Conservation (phyloP, 2,797 vertebrate genomes). For the Semotilus atromaculatus region DNA sequence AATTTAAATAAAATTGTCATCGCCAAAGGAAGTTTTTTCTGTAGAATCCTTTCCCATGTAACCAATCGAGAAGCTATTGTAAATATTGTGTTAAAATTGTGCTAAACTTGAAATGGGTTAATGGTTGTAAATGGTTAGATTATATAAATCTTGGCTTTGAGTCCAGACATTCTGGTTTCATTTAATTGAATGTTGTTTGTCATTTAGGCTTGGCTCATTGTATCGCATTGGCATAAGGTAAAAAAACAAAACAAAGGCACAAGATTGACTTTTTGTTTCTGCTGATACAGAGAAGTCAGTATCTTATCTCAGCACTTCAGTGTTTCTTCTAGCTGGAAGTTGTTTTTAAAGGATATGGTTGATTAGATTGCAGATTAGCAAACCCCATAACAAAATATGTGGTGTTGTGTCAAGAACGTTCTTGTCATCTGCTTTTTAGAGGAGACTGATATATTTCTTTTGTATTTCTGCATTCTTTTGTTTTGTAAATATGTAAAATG, state of each 20-base stretch:
- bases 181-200: constrained; percentile 40
- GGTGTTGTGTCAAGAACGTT: not conserved
- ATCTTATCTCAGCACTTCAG: not conserved
- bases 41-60: too few species aligned
- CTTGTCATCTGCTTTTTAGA: not conserved
- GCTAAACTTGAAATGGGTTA: not conserved
- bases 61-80: not conserved
- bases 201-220: constrained; percentile 4
- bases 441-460: not conserved
- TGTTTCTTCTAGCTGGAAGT: not conserved
- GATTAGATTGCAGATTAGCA: not conserved
- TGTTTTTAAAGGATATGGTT: not conserved
- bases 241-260: not conserved
- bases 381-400: not conserved
- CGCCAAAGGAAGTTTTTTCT: not conserved
- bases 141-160: not conserved
- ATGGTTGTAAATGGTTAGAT: not conserved
- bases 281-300: not conserved
- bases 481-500: not conserved
- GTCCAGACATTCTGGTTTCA: constrained; percentile 16
- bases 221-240: not conserved
- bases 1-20: not conserved
- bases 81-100: not conserved
- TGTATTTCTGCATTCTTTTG: not conserved
- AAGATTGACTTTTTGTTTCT: not conserved